Conservation (phyloP, 2,888 invertebrate species). For the Agrotis exclamationis region DNA sequence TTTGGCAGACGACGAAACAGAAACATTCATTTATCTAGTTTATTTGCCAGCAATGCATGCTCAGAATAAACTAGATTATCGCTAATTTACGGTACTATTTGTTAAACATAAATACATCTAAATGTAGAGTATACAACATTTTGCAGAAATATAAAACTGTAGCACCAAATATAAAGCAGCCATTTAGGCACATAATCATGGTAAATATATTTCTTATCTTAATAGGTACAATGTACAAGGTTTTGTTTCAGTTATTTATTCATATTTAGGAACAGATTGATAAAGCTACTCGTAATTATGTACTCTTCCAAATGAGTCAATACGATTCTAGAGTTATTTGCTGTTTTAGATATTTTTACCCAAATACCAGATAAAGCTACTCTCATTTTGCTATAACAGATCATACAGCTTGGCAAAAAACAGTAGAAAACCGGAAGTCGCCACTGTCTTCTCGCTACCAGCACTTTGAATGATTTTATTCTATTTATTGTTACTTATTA, state of each 20-base stretch:
- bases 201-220: background rate
- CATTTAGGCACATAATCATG: background rate
- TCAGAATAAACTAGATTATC: conserved; percentile 3
- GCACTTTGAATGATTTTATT: no score
- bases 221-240: background rate
- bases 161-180: background rate
- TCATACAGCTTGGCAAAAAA: no score
- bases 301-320: background rate
- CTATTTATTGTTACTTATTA: no score
- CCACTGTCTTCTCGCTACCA: no score
- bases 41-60: background rate
- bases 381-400: background rate
- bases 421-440: no score
- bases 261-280: conserved; percentile 1
- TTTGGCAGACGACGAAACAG: conserved; percentile 11
- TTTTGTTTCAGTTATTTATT: conserved; percentile 6
- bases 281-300: background rate
- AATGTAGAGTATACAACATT: background rate
- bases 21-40: conserved; percentile 1
- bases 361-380: no score
- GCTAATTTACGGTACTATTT: background rate
- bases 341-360: background rate
- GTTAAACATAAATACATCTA: conserved; percentile 1
- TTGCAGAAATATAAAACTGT: conserved; percentile 3
- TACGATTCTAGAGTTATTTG: background rate